Conservation (phyloP, 1,140 invertebrate species). For the Maniola jurtina region DNA sequence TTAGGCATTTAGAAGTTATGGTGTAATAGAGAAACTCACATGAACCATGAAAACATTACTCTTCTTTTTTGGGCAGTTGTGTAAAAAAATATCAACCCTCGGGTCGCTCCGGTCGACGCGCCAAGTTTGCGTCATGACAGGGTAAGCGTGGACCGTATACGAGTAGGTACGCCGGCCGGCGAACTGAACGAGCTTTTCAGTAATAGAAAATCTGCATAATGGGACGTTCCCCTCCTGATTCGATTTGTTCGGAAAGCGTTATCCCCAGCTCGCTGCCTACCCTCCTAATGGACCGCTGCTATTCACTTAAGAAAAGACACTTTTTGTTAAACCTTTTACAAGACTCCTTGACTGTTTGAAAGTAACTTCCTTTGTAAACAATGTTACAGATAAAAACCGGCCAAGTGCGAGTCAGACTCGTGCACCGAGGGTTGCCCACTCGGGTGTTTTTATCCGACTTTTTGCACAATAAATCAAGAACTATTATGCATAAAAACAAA, state of each 20-base stretch:
- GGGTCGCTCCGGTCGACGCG: neutral
- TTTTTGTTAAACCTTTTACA: slow-evolving; percentile 39
- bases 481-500: no score
- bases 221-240: slow-evolving; percentile 57
- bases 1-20: no score
- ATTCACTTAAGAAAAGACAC: slow-evolving; percentile 52
- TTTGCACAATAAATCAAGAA: no score
- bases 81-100: neutral
- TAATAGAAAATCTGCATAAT: slow-evolving; percentile 75
- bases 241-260: slow-evolving; percentile 64
- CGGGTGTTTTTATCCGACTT: no score
- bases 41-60: no score
- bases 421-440: no score
- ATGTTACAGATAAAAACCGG: no score
- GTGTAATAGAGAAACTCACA: no score
- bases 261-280: slow-evolving; percentile 35
- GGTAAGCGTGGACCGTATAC: slow-evolving; percentile 8
- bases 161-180: neutral
- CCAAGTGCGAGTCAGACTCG: no score
- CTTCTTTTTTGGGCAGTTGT: no score
- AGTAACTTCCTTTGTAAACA: slow-evolving; percentile 37
- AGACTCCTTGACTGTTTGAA: slow-evolving; percentile 35
- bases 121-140: slow-evolving; percentile 24
- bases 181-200: slow-evolving; percentile 48
- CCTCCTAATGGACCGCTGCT: slow-evolving; percentile 54